Conservation (phyloP, 2,113 vertebrate genomes). For the Hyla sarda region DNA sequence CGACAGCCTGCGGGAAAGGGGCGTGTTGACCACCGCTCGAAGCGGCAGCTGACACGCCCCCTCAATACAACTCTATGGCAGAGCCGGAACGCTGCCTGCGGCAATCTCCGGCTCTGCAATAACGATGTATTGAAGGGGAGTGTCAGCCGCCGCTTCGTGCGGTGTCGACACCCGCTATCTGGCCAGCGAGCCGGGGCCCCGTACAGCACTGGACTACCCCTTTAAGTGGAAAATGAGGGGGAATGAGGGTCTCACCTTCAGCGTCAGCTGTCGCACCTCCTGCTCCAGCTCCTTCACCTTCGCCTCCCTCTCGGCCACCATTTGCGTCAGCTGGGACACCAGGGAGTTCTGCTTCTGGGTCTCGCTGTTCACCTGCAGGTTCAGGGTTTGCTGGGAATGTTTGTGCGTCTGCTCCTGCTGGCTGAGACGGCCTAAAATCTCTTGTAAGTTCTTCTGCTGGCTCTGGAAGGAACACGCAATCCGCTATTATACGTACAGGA, state of each 20-base stretch:
- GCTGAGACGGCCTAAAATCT: constrained; percentile 75
- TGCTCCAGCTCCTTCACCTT: constrained; percentile 78
- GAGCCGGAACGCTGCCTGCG: no score
- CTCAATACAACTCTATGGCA: no score
- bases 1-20: no score
- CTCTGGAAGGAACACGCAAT: constrained; percentile 71
- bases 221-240: neutral
- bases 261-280: constrained; percentile 70
- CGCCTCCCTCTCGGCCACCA: constrained; percentile 78
- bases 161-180: no score
- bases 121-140: no score
- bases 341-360: constrained; percentile 70
- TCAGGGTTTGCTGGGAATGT: constrained; percentile 62
- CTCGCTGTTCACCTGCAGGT: constrained; percentile 66
- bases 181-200: no score
- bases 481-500: neutral
- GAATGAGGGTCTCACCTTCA: neutral
- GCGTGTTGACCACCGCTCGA: no score
- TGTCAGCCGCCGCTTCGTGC: no score
- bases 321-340: constrained; percentile 74
- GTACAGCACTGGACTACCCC: no score
- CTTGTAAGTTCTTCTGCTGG: constrained; percentile 87
- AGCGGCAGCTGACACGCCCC: no score
- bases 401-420: constrained; percentile 70
- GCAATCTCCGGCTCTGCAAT: no score